phyloP scores from a whole-genome alignment of 2,113 vertebrate species.

The Corynorhinus townsendii region DNA sequence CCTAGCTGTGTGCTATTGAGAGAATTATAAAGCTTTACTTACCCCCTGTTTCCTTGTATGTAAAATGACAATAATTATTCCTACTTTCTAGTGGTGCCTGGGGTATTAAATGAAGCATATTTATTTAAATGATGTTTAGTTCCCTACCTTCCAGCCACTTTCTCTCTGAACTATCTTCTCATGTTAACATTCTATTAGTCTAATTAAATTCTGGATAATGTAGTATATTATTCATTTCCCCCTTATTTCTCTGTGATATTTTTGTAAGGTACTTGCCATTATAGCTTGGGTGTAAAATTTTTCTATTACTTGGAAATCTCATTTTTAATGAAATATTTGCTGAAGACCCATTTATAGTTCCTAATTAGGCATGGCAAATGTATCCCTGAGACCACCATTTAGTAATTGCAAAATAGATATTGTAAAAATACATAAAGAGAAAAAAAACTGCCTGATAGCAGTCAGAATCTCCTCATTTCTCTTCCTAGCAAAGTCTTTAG shows the following conservation, averaged over 20 bases:
- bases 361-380: slow-evolving; percentile 69
- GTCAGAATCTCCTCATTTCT: background rate
- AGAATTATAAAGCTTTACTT: background rate
- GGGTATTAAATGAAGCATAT: slow-evolving; percentile 44
- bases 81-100: background rate
- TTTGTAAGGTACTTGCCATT: slow-evolving; percentile 50
- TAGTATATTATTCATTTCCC: slow-evolving; percentile 42
- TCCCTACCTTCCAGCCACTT: background rate
- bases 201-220: slow-evolving; percentile 60
- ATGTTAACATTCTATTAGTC: slow-evolving; percentile 38
- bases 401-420: slow-evolving; percentile 50
- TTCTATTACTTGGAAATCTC: slow-evolving; percentile 56
- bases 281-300: slow-evolving; percentile 43
- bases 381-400: slow-evolving; percentile 54
- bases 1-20: background rate
- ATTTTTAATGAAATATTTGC: slow-evolving; percentile 66
- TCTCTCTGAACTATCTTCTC: slow-evolving; percentile 13
- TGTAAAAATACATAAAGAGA: slow-evolving; percentile 48
- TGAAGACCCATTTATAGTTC: slow-evolving; percentile 41
- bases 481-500: slow-evolving; percentile 35
- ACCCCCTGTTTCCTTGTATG: background rate
- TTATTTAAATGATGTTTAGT: slow-evolving; percentile 39
- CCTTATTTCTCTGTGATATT: slow-evolving; percentile 37
- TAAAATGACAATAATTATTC: slow-evolving; percentile 24
- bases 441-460: slow-evolving; percentile 25